Evolutionary conservation across 2,888 invertebrate species (phyloP), one percentile per base, ranked within the genome.

Genomic region (Microctonus hyperodae): DNA sequence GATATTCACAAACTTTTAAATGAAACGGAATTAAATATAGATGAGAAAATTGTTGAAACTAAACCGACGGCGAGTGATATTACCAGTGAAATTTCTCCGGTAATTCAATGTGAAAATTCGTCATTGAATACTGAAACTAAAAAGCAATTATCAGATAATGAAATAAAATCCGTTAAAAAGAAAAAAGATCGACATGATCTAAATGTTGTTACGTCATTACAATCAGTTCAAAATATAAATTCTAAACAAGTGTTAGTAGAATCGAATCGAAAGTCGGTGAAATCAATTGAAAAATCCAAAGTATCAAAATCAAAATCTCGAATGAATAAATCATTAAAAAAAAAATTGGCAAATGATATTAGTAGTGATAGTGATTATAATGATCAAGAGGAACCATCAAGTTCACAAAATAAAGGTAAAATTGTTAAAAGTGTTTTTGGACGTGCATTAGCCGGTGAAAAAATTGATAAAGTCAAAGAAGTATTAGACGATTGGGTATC

Each of bases 341-440:
- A 55, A 20, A 60, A 56, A 31, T 4, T 28, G 1, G 16, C 60
- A 10, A 22, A 7, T 7, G 10, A 51, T 25, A 71, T 65, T 25
- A 69, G 69, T 5, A 81, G 80, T 55, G 82, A 81, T 2, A 72
- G 67, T 13, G 83, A 81, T 23, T 53, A 67, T 53, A 71, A 70
- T 25, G 72, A 71, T 23, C 64, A 69, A 7, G 70, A 69, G 6
- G 75, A 75, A 10, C 73, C 69, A 5, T 64, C 51, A 4, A 73
- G 72, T 31, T 71, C 74, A 0, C 75, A 74, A 51, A 80, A 75
- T 53, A 84, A 84, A 51, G 78, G 73, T 28, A 82, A 82, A 55
- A 83, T 83, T 6, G 83, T 83, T 0, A 79, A 81, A 20, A 80
- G 81, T 40, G 83, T 83, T 0, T 84, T 84, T 23, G 83, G 81